Base-by-base conservation (phyloP, 2,797 vertebrate genomes). In the Microctenopoma steveboyesi region DNA sequence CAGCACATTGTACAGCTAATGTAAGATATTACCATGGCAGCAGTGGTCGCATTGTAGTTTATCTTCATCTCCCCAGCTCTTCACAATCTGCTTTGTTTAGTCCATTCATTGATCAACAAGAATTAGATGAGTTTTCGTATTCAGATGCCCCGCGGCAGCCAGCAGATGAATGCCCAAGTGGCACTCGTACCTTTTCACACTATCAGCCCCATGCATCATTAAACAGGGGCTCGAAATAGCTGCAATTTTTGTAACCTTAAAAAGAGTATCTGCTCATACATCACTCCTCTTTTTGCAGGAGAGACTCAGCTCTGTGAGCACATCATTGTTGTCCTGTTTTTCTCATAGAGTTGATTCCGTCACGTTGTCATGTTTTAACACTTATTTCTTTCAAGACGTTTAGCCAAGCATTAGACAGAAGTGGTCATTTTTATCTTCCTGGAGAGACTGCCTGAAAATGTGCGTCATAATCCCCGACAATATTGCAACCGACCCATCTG, bases 141-240 rank as follows among this genome's bases (percentile, higher is more conserved):
- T 84, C 83, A 81, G 65, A 77, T 71, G 78, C 78, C 84, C 85
- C 3, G 51, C 79, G 4, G 87, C 83, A 69, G 47, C 59, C 76
- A 46, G 75, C 57, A 67, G 79, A 83, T 69, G 43, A 86, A 89
- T 84, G 76, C 84, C 82, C 82, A 75, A 80, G 85, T 78, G 81
- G 83, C 77, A 58, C 79, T 68, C 40, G 35, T 76, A 87, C 81
- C 80, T 88, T 87, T 81, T 79, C 46, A 33, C 78, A 46, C 81
- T 69, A 82, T 88, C 81, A 79, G 84, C 54, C 59, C 79, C 83
- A 81, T 76, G 79, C 76, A 78, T 87, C 86, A 90, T 88, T 86
- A 79, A 84, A 67, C 81, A 61, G 51, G 25, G 40, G 62, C 66
- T 81, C 71, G 56, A 79, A 84, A 86, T 59, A 74, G 78, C 73